Base-by-base conservation (phyloP, 1,140 invertebrate species). In the Elymnias hypermnestra region DNA sequence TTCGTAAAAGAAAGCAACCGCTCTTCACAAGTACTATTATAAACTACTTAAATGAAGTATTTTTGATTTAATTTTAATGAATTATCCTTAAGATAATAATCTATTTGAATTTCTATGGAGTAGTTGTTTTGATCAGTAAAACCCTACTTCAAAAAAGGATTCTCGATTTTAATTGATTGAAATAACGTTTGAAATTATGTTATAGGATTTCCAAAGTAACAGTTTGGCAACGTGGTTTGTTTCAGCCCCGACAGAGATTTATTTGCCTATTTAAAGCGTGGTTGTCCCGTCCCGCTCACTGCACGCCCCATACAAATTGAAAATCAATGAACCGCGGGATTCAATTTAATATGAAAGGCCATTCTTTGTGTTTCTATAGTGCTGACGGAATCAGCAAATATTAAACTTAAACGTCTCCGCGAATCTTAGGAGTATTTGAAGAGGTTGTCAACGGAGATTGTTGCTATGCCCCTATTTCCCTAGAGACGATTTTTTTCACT, bases 311-410 rank as follows among this genome's bases (percentile, higher is more conserved):
- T 69, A 70, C 71, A 79, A 87, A 88, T 87, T 87, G 84, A 87
- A 81, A 86, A 83, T 77, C 87, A 86, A 88, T 87, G 83, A 83
- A 87, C 79, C 84, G 70, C 77, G 70, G 82, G 83, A 87, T 87
- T 85, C 85, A 87, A 87, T 87, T 87, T 87, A 83, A 83, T 83
- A 87, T 87, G 76, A 82, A 87, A 81, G 83, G 70, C 73, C 79
- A 86, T 86, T 74, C 57, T 59, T 59, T 53, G 40, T 57, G 42
- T 61, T 53, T 25, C 39, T 57, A 46, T 43, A 49, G 40, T 28
- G 49, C 12, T 36, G 40, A 29, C 21, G 17, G 36, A 31, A 56
- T 25, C 23, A 23, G 45, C 49, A 57, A 63, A 58, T 58, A 49
- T 46, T 22, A 40, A 44, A 13, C 15, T 9, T 29, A 29, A 41